These are phyloP conservation scores for Anseranas semipalmata DNA, from an alignment of 2,113 vertebrate genomes.

Conservation along the genomic window DNA sequence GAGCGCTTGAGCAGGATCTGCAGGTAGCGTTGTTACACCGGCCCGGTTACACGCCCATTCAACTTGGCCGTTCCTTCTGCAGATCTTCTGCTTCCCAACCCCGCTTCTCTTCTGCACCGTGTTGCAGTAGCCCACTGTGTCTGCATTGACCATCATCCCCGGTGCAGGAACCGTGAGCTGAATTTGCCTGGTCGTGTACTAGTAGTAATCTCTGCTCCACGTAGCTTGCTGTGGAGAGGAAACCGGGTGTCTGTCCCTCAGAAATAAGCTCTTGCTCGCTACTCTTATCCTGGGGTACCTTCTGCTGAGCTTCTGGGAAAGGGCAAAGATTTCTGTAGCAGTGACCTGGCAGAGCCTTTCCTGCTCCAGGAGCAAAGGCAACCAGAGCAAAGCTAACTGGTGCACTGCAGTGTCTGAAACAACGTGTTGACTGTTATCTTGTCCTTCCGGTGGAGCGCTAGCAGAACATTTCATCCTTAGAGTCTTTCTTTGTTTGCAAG, in stretches of 20 bases:
- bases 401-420: background rate
- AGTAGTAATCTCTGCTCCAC: background rate
- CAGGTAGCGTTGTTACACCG: background rate
- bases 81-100: background rate
- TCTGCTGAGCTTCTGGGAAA: background rate
- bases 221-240: background rate
- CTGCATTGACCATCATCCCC: background rate
- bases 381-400: accelerated
- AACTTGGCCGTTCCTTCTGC: background rate
- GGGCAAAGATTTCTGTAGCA: background rate
- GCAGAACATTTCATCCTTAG: background rate
- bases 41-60: accelerated
- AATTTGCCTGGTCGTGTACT: background rate
- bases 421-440: accelerated
- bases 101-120: background rate
- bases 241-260: background rate
- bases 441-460: background rate
- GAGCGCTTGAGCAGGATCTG: background rate
- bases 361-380: background rate
- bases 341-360: background rate
- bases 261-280: background rate
- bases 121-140: background rate
- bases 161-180: background rate
- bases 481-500: background rate
- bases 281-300: background rate